Base-by-base conservation (phyloP, 2,888 invertebrate species). In the Epinotia nisella region DNA sequence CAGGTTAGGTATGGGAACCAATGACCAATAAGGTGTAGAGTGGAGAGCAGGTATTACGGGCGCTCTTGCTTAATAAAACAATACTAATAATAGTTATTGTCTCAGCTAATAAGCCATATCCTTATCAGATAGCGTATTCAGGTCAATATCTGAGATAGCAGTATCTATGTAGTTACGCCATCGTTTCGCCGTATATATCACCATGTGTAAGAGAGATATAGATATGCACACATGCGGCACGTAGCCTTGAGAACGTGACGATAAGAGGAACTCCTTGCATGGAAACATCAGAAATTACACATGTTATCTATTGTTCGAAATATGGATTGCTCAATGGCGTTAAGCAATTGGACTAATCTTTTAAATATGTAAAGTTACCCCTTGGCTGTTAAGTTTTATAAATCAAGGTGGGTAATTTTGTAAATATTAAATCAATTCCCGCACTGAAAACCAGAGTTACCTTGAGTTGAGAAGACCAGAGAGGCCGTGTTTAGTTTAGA, bases 91-190 rank as follows among this genome's bases (percentile, higher is more conserved):
- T 45, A 70, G 39, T 53, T 19, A 49, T 68, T 62, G 70, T 70
- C 71, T 68, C 49, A 53, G 67, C n/a, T 53, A 39, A 64, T 45
- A 80, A 78, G 80, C 51, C 35, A 19, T 15, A 41, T 13, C 19
- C 53, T 88, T 90, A 88, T 88, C 88, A 81, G 91, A 91, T 91
- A 90, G 83, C 82, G 83, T 87, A 91, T 90, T 89, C 84, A 90
- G 91, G 91, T 91, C 91, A 91, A 87, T 89, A 92, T 90, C 90
- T 90, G 74, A 80, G 90, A 91, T 90, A 90, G 79, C 67, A 51
- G 51, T 66, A 75, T 78, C 76, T 80, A 82, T 77, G 35, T 61
- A 19, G 61, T 73, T 53, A 53, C 24, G 55, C 51, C 59, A 59
- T 39, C 56, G 17, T 24, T 61, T 68, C 56, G 58, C 41, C 35